Evolutionary conservation across 2,888 invertebrate species (phyloP), one percentile per base, ranked within the genome.

Genomic region (Ormyrus labotus): DNA sequence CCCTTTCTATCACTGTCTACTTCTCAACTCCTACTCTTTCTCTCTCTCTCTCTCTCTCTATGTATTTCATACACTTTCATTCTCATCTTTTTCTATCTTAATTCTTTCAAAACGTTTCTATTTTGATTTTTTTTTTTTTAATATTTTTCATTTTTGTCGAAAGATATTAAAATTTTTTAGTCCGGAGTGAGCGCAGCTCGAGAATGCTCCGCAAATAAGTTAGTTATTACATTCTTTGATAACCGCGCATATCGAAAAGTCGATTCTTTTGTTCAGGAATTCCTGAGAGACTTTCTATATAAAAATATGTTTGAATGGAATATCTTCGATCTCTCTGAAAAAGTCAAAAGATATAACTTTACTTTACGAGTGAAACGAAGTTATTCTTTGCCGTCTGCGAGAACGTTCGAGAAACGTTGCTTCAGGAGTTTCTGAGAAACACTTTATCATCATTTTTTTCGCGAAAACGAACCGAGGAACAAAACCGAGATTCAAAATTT

Each of bases 11-110:
- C 64, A 53, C 63, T 72, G 6, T 72, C 61, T 78, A 48, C 48
- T 3, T 74, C 67, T 75, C 51, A 67, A 64, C 47, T 50, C 55
- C 51, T 78, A 8, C 48, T 70, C 45, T 65, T 5, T 13, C 11
- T 47, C 57, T 76, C 63, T 34, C 34, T 70, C 45, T 65, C 0
- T 13, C 11, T 47, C 57, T 76, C 63, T 34, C 34, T 34, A 34
- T 34, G 3, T 34, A 34, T 34, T 34, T 78, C n/a, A 47, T 78
- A 78, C 85, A 86, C 84, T 84, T 83, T 85, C 86, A 86, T 85
- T 84, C 64, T 86, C 75, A 79, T 55, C 67, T 81, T 78, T 82
- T 55, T 76, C 57, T 83, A 34, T 72, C 10, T 72, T 58, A 9
- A 72, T 76, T 82, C 58, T 80, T 68, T 69, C 45, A 19, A 68